A percentile compares a stretch with the other conserved stretches of the same genome.
phyloP scores from a whole-genome alignment of 2,797 vertebrate genomes.

The Squalus acanthias region DNA sequence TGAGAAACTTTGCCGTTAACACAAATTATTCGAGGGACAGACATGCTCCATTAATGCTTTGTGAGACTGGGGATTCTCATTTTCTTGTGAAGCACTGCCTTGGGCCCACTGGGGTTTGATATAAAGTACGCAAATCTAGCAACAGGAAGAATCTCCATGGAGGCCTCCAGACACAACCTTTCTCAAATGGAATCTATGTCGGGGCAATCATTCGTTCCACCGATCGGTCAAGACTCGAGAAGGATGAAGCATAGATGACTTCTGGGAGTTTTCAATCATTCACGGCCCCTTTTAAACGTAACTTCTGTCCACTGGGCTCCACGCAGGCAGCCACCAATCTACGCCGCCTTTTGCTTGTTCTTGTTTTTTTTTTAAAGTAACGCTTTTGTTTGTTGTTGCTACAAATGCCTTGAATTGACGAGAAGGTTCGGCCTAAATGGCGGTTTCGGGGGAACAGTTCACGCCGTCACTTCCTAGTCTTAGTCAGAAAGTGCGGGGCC shows the following conservation, averaged over 20 bases:
- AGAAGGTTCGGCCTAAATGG: neutral
- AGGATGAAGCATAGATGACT: neutral
- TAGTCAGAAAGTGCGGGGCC: neutral
- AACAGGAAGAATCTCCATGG: neutral
- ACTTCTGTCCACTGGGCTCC: neutral
- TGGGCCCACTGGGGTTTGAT: constrained; percentile 23
- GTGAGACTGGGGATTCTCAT: constrained; percentile 18
- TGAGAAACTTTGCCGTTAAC: constrained; percentile 4
- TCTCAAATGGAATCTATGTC: constrained; percentile 25
- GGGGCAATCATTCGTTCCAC: constrained; percentile 7
- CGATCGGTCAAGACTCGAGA: neutral
- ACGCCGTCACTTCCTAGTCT: neutral
- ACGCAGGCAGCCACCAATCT: neutral
- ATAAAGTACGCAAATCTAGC: constrained; percentile 2
- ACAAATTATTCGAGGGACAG: constrained; percentile 33
- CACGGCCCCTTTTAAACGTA: neutral
- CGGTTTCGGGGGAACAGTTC: too few species aligned
- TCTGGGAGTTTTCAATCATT: constrained; percentile 20
- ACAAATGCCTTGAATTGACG: neutral
- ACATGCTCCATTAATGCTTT: constrained; percentile 22
- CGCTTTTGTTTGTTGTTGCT: neutral
- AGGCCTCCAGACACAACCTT: neutral
- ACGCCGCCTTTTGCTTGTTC: neutral
- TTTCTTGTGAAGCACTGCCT: constrained; percentile 21
- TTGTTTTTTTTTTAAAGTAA: neutral